phyloP scores from a whole-genome alignment of 1,140 invertebrate genomes.

The Paraescarpia echinospica region DNA sequence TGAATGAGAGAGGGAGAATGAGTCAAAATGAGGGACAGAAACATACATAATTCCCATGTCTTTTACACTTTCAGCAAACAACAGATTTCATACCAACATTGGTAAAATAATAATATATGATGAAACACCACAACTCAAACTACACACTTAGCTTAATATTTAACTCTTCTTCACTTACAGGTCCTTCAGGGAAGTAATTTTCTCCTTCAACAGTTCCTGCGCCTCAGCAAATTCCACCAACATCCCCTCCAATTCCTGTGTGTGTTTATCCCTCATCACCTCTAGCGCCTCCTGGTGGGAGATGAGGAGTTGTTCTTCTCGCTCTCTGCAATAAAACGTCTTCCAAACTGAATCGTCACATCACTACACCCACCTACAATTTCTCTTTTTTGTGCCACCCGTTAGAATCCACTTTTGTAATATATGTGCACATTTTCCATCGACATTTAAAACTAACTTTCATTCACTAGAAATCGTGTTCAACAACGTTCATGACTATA shows the following conservation, averaged over 20 bases:
- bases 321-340: constrained; percentile 35
- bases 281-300: constrained; percentile 41
- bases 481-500: too few species aligned
- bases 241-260: constrained; percentile 47
- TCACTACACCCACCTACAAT: not conserved
- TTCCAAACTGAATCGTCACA: constrained; percentile 11
- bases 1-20: not conserved
- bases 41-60: not conserved
- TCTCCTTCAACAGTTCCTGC: constrained; percentile 55
- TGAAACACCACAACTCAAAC: not conserved
- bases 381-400: too few species aligned
- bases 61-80: not conserved
- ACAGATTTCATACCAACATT: not conserved
- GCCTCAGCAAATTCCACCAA: constrained; percentile 53
- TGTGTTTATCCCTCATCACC: constrained; percentile 46
- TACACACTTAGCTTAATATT: too few species aligned
- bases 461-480: too few species aligned
- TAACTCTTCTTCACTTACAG: not conserved
- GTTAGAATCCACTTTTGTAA: too few species aligned
- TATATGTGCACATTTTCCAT: too few species aligned
- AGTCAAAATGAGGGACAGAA: not conserved
- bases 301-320: constrained; percentile 43
- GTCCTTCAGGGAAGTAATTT: constrained; percentile 43
- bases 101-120: too few species aligned
- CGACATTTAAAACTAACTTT: too few species aligned